Conservation (phyloP, 2,113 vertebrate genomes). For the Lontra canadensis region DNA sequence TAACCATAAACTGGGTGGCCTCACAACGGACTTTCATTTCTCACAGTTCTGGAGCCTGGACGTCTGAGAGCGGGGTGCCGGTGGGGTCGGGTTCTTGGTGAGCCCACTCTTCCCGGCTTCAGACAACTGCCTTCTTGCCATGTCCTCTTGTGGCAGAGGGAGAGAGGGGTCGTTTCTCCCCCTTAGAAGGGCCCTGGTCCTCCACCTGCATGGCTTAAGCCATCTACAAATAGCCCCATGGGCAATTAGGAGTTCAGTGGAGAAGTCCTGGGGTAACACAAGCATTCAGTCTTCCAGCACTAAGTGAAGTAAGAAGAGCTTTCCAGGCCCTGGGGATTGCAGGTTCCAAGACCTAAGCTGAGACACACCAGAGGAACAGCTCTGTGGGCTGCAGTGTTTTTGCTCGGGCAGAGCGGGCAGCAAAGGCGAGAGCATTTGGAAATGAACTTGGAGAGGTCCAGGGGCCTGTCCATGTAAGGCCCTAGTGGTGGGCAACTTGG, state of each 20-base stretch:
- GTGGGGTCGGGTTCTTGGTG: too few relatives aligned
- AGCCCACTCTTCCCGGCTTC: neutral
- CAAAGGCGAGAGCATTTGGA: neutral
- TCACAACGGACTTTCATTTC: neutral
- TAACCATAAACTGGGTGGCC: neutral
- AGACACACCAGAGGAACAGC: neutral
- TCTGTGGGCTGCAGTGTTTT: neutral
- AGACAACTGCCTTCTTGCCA: neutral
- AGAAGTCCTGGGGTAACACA: neutral
- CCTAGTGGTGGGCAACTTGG: neutral
- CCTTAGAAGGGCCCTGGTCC: neutral
- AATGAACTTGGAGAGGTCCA: neutral
- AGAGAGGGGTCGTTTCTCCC: neutral
- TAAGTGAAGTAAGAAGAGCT: neutral
- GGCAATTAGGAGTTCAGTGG: neutral
- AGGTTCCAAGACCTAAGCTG: rapidly evolving
- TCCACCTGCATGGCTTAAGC: neutral
- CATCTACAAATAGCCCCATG: neutral
- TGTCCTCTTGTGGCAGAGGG: neutral
- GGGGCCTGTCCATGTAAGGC: neutral
- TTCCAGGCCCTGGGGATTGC: neutral
- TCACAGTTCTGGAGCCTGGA: neutral
- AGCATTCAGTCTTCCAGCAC: neutral
- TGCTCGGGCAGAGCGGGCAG: too few relatives aligned
- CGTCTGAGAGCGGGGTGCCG: neutral